Base-by-base conservation (phyloP, 2,888 invertebrate genomes). In the Microplitis deprimator region DNA sequence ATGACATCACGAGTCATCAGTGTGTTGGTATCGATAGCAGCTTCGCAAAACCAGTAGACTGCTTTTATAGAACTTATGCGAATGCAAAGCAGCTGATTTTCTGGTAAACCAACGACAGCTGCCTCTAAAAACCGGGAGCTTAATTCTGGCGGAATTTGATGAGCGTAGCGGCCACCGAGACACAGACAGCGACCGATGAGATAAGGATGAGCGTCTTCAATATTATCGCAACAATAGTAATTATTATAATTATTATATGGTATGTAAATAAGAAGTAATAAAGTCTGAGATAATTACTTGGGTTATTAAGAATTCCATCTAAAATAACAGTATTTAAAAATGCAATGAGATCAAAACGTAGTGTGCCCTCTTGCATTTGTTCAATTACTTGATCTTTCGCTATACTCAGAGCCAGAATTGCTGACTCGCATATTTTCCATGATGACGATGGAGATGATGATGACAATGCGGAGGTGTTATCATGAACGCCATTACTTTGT, bases 371-470 rank as follows among this genome's bases (percentile, higher is more conserved):
- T 50, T 83, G 81, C 1, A 85, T 84, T 76, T 86, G 86, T 16
- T 91, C 90, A n/a, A 91, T 84, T 3, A 92, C 85, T 16, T 90
- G 79, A 71, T 90, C 91, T 60, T 91, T 91, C 16, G 91, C 91
- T 38, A 91, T 89, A 68, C 93, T 93, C 6, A 94, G 89, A 3
- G 93, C 92, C 41, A 93, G 89, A 91, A 94, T 92, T 74, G 92
- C 92, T 0, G 94, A 92, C 87, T 94, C 94, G 79, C 91, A 91
- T 64, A 93, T 90, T 88, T 94, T 94, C 94, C 94, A 94, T 92
- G 93, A 92, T 4, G 50, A 13, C 50, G 50, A 50, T 50, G 50
- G 13, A 50, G 50, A 13, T 50, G 50, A 50, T 50, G 13, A 50
- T 50, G 50, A 50, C 13, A 13, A 13, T 13, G 13, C 5, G 13